Conservation (phyloP, 2,797 vertebrate genomes). For the Neosilurus hyrtlii region DNA sequence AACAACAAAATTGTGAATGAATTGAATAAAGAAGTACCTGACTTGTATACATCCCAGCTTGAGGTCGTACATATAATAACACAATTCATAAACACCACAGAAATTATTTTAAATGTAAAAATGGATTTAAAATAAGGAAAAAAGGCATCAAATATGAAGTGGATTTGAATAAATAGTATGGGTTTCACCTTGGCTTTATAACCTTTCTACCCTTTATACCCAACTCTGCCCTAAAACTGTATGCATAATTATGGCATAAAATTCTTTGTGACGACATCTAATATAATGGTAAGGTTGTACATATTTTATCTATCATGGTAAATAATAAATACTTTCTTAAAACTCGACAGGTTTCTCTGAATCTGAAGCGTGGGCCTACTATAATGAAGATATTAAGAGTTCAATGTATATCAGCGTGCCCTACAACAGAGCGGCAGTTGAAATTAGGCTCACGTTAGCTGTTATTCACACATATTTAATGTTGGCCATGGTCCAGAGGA, state of each 20-base stretch:
- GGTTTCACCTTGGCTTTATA: too few relatives aligned
- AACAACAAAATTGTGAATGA: too few relatives aligned
- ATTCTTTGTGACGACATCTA: neutral
- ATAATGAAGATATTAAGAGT: neutral
- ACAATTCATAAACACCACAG: too few relatives aligned
- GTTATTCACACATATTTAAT: conserved; percentile 13
- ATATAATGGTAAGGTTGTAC: neutral
- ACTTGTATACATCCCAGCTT: too few relatives aligned
- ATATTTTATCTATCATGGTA: neutral
- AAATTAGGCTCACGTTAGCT: neutral
- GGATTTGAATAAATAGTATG: too few relatives aligned
- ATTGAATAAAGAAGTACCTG: too few relatives aligned
- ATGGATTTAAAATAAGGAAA: too few relatives aligned
- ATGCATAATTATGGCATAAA: neutral
- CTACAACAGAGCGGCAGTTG: neutral
- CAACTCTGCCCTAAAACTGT: too few relatives aligned
- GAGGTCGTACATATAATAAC: too few relatives aligned
- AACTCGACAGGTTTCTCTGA: neutral
- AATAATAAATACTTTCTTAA: neutral
- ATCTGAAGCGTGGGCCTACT: neutral
- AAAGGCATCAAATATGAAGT: too few relatives aligned
- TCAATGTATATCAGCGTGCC: neutral
- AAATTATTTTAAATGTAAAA: too few relatives aligned
- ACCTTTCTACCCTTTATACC: too few relatives aligned
- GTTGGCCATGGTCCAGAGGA: neutral